phyloP scores from a whole-genome alignment of 2,113 vertebrate species.

The Limanda limanda region DNA sequence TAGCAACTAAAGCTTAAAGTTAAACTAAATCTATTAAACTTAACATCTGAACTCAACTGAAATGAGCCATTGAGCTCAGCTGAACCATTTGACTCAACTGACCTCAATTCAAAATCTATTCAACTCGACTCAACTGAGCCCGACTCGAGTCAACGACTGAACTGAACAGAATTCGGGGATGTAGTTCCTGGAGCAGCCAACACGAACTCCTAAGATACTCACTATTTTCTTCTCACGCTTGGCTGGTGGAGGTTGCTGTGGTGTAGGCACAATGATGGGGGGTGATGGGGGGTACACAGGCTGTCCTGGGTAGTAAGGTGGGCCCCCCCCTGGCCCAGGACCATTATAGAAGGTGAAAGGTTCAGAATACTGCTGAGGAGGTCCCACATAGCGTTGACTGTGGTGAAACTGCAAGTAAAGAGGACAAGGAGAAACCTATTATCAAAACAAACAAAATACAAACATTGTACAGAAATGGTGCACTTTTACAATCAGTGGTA shows the following conservation, averaged over 20 bases:
- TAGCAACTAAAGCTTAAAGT: no score
- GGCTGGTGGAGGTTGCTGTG: conserved; percentile 90
- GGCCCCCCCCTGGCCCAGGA: conserved; percentile 93
- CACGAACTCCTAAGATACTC: conserved; percentile 71
- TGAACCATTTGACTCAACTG: no score
- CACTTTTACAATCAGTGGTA: background rate
- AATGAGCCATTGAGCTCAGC: no score
- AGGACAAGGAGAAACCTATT: background rate
- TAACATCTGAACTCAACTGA: no score
- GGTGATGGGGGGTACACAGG: conserved; percentile 92
- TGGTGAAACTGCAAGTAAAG: conserved; percentile 89
- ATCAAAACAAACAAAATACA: background rate
- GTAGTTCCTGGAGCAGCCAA: background rate
- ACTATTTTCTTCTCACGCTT: conserved; percentile 99
- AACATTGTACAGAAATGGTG: no score
- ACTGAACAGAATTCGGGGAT: background rate
- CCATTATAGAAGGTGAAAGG: conserved; percentile 95
- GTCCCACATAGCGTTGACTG: conserved; percentile 91
- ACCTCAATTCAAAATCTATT: no score
- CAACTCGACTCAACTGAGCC: no score
- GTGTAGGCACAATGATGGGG: conserved; percentile 98
- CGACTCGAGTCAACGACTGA: no score
- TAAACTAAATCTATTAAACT: no score
- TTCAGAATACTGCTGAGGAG: conserved; percentile 94
- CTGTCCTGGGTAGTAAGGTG: conserved; percentile 92